Evolutionary conservation across 2,888 invertebrate species (phyloP).

Genomic region (Ochropleura leucogaster): DNA sequence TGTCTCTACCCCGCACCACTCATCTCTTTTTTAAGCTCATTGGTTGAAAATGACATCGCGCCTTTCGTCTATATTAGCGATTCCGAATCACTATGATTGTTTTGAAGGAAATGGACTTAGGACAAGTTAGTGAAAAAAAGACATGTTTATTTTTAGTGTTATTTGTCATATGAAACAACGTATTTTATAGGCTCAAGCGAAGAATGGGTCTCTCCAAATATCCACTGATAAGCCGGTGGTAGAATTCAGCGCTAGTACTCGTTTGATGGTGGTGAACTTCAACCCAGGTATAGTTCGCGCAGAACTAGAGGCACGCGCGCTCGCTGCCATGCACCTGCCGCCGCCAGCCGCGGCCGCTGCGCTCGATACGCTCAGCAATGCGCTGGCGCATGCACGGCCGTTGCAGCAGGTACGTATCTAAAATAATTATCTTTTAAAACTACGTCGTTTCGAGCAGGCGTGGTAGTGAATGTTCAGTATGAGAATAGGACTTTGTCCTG

Average conservation of each 20-base stretch:
- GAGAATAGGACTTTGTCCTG: neutral
- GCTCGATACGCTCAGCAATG: constrained; percentile 93
- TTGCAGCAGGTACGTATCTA: constrained; percentile 93
- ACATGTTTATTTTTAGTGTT: no score
- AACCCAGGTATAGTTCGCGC: constrained; percentile 95
- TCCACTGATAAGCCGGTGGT: constrained; percentile 93
- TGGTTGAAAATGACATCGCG: neutral
- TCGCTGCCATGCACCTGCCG: constrained; percentile 95
- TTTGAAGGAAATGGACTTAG: neutral
- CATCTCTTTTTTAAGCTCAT: neutral
- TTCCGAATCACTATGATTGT: neutral
- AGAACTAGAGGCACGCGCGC: constrained; percentile 96
- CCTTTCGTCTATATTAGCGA: no score
- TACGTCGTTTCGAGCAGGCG: neutral
- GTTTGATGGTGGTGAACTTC: constrained; percentile 97
- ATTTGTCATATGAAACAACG: neutral
- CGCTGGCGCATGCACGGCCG: constrained; percentile 95
- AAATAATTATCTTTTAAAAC: neutral
- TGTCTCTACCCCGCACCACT: no score
- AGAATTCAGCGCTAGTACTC: constrained; percentile 93
- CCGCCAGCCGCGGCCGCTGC: constrained; percentile 94
- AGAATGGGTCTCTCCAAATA: constrained; percentile 81
- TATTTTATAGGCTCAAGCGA: constrained; percentile 80
- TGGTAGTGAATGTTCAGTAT: neutral
- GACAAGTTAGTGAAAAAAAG: neutral